A percentile compares a stretch with the other conserved stretches of the same genome.
These are phyloP conservation scores for Nemotelus nigrinus DNA, from an alignment of 2,888 invertebrate species.

Conservation along the genomic window DNA sequence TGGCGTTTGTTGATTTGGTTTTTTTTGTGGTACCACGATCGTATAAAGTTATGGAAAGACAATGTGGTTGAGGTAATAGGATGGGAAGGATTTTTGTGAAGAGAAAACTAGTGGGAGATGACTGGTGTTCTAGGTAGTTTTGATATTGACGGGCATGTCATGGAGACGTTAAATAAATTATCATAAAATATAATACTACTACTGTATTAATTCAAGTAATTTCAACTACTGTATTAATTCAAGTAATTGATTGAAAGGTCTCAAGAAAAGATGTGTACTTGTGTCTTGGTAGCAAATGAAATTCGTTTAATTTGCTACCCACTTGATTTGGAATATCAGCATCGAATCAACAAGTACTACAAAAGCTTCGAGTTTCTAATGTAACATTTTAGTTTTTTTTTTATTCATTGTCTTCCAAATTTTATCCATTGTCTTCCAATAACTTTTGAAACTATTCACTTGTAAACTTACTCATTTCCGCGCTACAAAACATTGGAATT, in stretches of 20 bases:
- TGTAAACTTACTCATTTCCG: conserved; percentile 76
- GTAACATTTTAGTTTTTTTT: not conserved
- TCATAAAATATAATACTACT: too few relatives aligned
- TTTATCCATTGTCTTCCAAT: conserved; percentile 10
- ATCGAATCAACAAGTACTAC: too few relatives aligned
- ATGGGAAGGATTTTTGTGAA: not conserved
- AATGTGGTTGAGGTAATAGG: not conserved
- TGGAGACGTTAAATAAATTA: too few relatives aligned
- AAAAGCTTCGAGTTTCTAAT: too few relatives aligned
- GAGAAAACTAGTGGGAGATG: not conserved
- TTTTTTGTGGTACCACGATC: not conserved
- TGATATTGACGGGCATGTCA: too few relatives aligned
- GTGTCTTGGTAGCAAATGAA: too few relatives aligned
- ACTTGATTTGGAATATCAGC: too few relatives aligned
- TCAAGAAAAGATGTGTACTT: too few relatives aligned
- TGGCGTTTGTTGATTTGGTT: conserved; percentile 22
- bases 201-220: too few relatives aligned
- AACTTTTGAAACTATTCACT: conserved; percentile 27
- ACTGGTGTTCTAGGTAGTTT: not conserved
- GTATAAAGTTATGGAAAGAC: conserved; percentile 28
- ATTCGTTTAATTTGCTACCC: too few relatives aligned
- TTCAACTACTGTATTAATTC: too few relatives aligned
- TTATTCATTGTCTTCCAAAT: conserved; percentile 8
- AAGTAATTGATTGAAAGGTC: too few relatives aligned
- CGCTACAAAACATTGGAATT: conserved; percentile 97